Conservation (phyloP, 2,797 vertebrate species). For the Hydrocynus forskahlii region DNA sequence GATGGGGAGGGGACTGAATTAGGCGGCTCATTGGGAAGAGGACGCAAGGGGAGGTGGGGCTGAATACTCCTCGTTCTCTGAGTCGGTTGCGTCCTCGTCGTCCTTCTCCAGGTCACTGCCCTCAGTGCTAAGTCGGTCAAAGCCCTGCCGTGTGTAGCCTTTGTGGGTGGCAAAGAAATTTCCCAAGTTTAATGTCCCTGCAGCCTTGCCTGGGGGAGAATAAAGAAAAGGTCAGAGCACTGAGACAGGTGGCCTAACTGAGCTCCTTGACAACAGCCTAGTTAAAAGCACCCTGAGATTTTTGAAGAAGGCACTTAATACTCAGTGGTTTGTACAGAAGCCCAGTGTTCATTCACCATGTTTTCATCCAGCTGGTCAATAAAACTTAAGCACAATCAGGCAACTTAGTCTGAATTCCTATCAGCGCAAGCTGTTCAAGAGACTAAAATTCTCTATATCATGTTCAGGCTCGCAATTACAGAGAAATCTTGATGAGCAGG, state of each 20-base stretch:
- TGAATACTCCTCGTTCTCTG: conserved; percentile 92
- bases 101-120: conserved; percentile 96
- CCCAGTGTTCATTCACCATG: neutral
- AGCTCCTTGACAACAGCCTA: neutral
- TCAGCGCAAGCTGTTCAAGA: no score
- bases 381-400: no score
- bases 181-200: conserved; percentile 90
- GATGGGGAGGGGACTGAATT: conserved; percentile 55
- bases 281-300: neutral
- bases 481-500: no score
- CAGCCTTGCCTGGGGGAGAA: conserved; percentile 78
- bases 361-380: no score
- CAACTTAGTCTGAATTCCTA: no score
- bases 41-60: conserved; percentile 77
- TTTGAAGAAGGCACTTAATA: neutral
- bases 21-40: conserved; percentile 64
- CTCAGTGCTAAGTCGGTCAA: conserved; percentile 95
- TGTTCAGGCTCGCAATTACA: no score
- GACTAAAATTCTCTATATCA: no score
- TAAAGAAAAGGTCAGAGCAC: neutral
- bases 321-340: neutral
- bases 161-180: conserved; percentile 94
- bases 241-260: neutral
- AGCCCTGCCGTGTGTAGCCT: conserved; percentile 93
- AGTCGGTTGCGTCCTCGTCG: conserved; percentile 90